A percentile compares a stretch with the other conserved stretches of the same genome.
Evolutionary conservation across 2,888 invertebrate genomes (phyloP).

Genomic region (Nipponacmea schrenckii): DNA sequence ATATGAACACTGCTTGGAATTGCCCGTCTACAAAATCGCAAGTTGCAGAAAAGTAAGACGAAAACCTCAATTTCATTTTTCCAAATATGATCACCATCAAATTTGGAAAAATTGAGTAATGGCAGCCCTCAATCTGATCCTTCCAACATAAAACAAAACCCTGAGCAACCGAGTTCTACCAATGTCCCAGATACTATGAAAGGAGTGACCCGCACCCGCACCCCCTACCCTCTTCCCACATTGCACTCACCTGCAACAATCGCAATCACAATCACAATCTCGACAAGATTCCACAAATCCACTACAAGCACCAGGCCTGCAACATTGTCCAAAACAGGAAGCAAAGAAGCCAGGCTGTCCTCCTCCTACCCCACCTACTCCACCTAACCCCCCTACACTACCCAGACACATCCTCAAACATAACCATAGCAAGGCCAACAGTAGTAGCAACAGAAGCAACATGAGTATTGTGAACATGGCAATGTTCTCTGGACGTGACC

Average conservation of each 20-base stretch:
- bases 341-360: not conserved
- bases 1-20: no score
- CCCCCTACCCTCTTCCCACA: not conserved
- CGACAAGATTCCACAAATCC: not conserved
- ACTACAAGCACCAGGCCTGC: not conserved
- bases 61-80: no score
- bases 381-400: no score
- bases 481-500: constrained; percentile 4
- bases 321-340: not conserved
- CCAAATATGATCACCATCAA: no score
- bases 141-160: no score
- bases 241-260: not conserved
- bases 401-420: not conserved
- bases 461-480: constrained; percentile 9
- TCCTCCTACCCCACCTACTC: not conserved
- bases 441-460: constrained; percentile 1
- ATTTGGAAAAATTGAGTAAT: no score
- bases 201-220: no score
- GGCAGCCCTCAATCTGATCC: no score
- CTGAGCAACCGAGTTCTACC: no score
- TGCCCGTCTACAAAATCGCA: no score
- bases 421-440: not conserved
- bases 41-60: no score
- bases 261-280: not conserved
- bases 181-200: no score